Evolutionary conservation across 2,113 vertebrate species (phyloP), one percentile per base, ranked within the genome.

Genomic region (Leptocoma aspasia): DNA sequence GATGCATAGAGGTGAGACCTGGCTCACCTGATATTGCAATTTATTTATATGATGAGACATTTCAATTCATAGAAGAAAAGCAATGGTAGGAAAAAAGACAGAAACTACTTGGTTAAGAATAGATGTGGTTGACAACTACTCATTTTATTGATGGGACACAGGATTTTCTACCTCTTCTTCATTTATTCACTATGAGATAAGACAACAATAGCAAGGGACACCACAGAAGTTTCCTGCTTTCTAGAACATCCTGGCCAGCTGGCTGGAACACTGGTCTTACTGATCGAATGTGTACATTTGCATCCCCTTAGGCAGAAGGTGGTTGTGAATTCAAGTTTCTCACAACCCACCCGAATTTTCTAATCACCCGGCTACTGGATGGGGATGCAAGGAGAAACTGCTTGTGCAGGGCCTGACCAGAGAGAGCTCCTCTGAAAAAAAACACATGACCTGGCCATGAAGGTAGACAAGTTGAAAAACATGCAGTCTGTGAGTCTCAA

Each of bases 401-500:
- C 15, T 81, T 63, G 14, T 80, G 12, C 21, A 83, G 54, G 30
- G 16, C n/a, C 28, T 73, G 53, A 57, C 13, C 8, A 78, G 33
- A 65, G n/a, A 76, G 28, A 13, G 1, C 3, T 65, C 30, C 53
- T 91, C 28, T 42, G 27, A 44, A 86, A 75, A 68, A n/a, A 9
- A 0, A 0, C 3, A 9, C 19, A 27, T 10, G 37, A 17, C 20
- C 45, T 77, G 68, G 10, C 15, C 7, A 24, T 3, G 5, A 35
- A 83, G 11, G 10, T 77, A 37, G 4, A 37, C 28, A 73, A 23
- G 16, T 5, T n/a, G 31, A 86, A 83, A n/a, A 89, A 23, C 16
- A 28, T 0, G 0, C 15, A 47, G 15, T n/a, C 59, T 52, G 3
- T n/a, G 41, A 10, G 22, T 53, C 41, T 89, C 28, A 77, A 31